These are phyloP conservation scores for Oryzias woworae DNA, from an alignment of 2,113 vertebrate genomes.

Conservation along the genomic window DNA sequence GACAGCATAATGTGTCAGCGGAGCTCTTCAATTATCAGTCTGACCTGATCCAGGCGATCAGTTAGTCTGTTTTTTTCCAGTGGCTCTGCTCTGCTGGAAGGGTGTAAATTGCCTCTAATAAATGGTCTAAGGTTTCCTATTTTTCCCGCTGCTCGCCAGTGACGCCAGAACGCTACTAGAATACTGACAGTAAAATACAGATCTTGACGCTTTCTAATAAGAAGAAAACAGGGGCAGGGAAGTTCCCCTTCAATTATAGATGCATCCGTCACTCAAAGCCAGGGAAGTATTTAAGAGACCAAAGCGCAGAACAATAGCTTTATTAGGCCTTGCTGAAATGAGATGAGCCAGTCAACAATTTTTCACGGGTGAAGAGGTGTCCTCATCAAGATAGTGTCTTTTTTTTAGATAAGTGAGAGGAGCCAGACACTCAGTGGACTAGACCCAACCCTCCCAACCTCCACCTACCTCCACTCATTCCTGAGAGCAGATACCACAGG, in stretches of 20 bases:
- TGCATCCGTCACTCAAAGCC: slow-evolving; percentile 28
- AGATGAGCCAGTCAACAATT: slow-evolving; percentile 59
- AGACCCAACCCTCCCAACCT: not conserved
- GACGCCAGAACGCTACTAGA: slow-evolving; percentile 84
- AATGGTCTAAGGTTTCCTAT: slow-evolving; percentile 79
- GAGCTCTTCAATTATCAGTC: slow-evolving; percentile 42
- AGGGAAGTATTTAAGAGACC: slow-evolving; percentile 59
- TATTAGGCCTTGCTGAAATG: slow-evolving; percentile 36
- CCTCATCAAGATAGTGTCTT: slow-evolving; percentile 44
- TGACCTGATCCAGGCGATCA: slow-evolving; percentile 19
- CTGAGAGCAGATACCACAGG: slow-evolving; percentile 63
- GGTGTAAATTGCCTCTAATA: slow-evolving; percentile 81
- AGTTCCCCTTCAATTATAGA: not conserved
- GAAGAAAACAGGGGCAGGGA: not conserved
- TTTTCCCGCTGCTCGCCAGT: slow-evolving; percentile 79
- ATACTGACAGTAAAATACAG: slow-evolving; percentile 83
- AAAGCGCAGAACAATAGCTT: slow-evolving; percentile 44
- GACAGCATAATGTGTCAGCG: too few species aligned
- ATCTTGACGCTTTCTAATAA: slow-evolving; percentile 78
- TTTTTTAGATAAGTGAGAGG: slow-evolving; percentile 58
- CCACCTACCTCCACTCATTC: slow-evolving; percentile 22
- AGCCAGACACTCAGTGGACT: slow-evolving; percentile 41
- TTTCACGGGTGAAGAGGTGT: slow-evolving; percentile 72
- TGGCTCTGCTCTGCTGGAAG: slow-evolving; percentile 75
- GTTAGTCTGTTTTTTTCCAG: slow-evolving; percentile 65